These are phyloP conservation scores for Mirza zaza DNA, from an alignment of 2,113 vertebrate species.

Conservation along the genomic window DNA sequence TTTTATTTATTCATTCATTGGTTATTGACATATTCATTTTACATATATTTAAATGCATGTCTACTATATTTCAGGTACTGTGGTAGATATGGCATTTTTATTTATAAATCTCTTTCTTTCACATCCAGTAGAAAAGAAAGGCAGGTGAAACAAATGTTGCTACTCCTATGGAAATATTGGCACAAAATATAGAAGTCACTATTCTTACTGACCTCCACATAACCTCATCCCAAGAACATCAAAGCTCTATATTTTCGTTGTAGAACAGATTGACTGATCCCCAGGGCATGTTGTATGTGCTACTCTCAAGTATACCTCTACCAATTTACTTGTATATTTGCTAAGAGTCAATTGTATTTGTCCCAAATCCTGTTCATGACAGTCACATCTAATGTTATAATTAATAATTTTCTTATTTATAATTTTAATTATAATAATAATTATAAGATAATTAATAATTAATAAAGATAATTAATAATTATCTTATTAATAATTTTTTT, in stretches of 20 bases:
- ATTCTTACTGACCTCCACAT: background rate
- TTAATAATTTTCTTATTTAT: too few species aligned
- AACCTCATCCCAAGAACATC: background rate
- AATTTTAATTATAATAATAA: too few species aligned
- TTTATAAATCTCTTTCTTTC: background rate
- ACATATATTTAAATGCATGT: background rate
- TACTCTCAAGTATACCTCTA: too few species aligned
- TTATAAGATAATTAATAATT: too few species aligned
- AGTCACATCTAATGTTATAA: background rate
- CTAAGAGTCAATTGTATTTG: background rate
- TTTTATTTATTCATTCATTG: background rate
- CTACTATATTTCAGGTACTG: background rate
- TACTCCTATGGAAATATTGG: background rate
- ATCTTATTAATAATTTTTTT: background rate
- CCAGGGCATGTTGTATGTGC: accelerated
- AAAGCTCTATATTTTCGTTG: background rate
- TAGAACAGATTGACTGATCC: background rate
- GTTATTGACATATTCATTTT: background rate
- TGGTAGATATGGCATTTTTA: background rate
- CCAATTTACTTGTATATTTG: background rate
- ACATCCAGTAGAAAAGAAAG: background rate
- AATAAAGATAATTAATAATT: background rate
- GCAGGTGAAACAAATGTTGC: background rate
- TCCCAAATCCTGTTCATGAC: background rate
- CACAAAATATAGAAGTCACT: background rate